These are phyloP conservation scores for Quiscalus mexicanus DNA, from an alignment of 2,113 vertebrate species.

Conservation along the genomic window DNA sequence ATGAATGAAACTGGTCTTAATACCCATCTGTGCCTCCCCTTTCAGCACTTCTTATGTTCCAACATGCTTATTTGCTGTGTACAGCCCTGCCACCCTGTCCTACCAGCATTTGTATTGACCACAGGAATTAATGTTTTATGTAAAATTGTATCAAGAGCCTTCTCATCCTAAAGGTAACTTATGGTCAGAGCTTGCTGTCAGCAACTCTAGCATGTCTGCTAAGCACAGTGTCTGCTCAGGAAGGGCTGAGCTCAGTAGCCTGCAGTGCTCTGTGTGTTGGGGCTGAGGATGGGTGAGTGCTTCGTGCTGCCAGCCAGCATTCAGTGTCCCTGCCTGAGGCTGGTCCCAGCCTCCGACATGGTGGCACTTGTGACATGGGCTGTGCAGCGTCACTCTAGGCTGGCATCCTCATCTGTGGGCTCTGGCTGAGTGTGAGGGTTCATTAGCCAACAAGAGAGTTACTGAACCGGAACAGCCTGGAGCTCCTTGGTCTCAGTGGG, in stretches of 20 bases:
- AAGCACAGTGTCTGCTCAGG: background rate
- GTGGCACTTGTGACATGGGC: background rate
- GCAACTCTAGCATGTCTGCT: background rate
- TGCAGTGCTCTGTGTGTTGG: background rate
- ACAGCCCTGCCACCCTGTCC: background rate
- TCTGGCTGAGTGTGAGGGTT: background rate
- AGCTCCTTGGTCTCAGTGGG: background rate
- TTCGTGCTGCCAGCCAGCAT: rapidly evolving
- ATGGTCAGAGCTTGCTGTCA: background rate
- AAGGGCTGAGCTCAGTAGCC: background rate
- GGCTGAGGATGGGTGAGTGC: background rate
- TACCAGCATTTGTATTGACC: background rate
- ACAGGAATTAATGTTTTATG: background rate
- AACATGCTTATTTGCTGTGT: background rate
- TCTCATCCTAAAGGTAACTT: background rate
- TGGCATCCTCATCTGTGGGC: background rate
- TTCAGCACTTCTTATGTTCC: background rate
- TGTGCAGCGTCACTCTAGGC: background rate
- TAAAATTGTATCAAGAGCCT: background rate
- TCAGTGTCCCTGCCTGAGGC: background rate
- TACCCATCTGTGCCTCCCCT: background rate
- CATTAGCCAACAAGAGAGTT: background rate
- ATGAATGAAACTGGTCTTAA: background rate
- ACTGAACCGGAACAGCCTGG: background rate
- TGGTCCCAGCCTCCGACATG: rapidly evolving